phyloP scores from a whole-genome alignment of 2,113 vertebrate species.

The Caranx ignobilis region DNA sequence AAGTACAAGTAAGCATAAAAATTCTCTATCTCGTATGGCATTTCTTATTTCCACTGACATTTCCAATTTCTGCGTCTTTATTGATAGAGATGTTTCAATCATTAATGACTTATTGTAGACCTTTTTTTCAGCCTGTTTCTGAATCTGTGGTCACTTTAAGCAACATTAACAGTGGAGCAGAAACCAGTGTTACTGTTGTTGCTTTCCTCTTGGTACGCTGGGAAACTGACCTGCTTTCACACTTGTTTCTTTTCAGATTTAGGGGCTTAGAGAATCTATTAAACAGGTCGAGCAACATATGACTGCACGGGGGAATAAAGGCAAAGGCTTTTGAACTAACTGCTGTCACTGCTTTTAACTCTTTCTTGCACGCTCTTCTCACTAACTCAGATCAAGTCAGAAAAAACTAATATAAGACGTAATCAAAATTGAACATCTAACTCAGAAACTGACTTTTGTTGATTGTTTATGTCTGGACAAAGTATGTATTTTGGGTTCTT shows the following conservation, averaged over 20 bases:
- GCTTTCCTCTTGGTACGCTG: constrained; percentile 51
- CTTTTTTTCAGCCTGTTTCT: constrained; percentile 18
- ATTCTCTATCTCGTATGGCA: no score
- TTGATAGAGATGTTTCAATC: not conserved
- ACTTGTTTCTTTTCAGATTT: constrained; percentile 81
- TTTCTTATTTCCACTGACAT: not conserved
- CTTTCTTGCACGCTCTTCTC: constrained; percentile 22
- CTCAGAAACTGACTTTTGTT: not conserved
- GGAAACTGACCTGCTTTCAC: constrained; percentile 61
- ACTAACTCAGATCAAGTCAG: constrained; percentile 51
- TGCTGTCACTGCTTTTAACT: constrained; percentile 10
- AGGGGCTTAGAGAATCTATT: constrained; percentile 80
- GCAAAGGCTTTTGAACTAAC: constrained; percentile 56
- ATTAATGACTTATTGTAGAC: not conserved
- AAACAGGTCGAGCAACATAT: constrained; percentile 71
- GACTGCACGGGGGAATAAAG: constrained; percentile 66
- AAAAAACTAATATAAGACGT: constrained; percentile 37
- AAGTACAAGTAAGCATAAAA: constrained; percentile 90
- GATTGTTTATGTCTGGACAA: not conserved
- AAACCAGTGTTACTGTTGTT: constrained; percentile 16
- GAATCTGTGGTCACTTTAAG: constrained; percentile 14
- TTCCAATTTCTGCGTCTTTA: not conserved
- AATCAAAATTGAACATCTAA: not conserved
- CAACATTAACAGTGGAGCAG: not conserved
- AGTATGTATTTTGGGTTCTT: constrained; percentile 24